Conservation (phyloP, 2,797 vertebrate species). For the Chromis chromis region DNA sequence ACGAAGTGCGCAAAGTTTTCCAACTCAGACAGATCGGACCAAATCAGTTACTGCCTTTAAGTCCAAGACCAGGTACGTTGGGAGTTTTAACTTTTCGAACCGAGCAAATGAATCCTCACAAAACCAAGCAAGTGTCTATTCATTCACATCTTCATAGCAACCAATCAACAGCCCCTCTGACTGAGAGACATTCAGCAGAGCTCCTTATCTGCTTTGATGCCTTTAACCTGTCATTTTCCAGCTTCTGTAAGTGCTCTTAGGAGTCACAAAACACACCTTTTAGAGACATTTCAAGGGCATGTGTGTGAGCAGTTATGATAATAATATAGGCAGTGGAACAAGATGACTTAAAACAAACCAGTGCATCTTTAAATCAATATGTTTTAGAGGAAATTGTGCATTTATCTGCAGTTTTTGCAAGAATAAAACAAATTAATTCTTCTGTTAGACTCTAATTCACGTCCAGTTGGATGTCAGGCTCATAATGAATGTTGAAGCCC, state of each 20-base stretch:
- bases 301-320: slow-evolving; percentile 36
- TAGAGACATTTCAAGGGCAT: slow-evolving; percentile 39
- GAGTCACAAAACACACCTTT: slow-evolving; percentile 47
- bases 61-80: slow-evolving; percentile 85
- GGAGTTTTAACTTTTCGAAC: not conserved
- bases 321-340: slow-evolving; percentile 32
- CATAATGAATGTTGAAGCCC: not conserved
- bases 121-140: not conserved
- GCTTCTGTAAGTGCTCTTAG: slow-evolving; percentile 21
- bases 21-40: slow-evolving; percentile 84
- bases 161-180: slow-evolving; percentile 1
- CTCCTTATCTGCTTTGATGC: slow-evolving; percentile 6
- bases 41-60: slow-evolving; percentile 77
- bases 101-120: too few relatives aligned
- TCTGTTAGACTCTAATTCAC: not conserved
- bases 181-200: not conserved
- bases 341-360: not conserved
- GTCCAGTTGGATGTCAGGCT: not conserved
- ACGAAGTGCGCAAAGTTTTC: slow-evolving; percentile 90
- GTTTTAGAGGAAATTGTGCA: not conserved
- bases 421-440: not conserved
- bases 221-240: slow-evolving; percentile 56
- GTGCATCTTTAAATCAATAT: not conserved
- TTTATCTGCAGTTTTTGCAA: not conserved
- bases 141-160: not conserved